Percentiles rank a stretch among this genome's conserved stretches.
phyloP scores from a whole-genome alignment of 2,888 invertebrate genomes.

The Serrognathus titanus region DNA sequence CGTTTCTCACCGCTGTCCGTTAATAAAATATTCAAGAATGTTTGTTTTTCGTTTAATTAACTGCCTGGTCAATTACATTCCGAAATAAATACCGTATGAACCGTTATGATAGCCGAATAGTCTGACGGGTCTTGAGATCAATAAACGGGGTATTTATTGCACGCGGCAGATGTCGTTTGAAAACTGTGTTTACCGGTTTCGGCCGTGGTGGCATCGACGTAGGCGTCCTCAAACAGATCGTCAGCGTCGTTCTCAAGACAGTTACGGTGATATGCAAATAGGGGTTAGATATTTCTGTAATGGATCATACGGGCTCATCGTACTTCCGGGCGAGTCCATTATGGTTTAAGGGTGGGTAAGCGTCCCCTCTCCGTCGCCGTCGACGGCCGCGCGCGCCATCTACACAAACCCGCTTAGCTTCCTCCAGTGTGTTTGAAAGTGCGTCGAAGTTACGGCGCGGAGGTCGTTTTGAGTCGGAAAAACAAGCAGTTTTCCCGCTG shows the following conservation, averaged over 20 bases:
- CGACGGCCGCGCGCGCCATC: neutral
- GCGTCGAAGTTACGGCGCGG: neutral
- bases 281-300: neutral
- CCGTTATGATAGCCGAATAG: constrained; percentile 3
- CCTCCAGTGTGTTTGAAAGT: constrained; percentile 1
- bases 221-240: too few species aligned
- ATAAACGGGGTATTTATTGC: too few species aligned
- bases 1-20: too few species aligned
- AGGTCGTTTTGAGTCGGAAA: neutral
- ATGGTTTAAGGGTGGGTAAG: neutral
- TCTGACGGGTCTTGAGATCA: neutral
- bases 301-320: constrained; percentile 1
- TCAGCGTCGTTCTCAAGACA: too few species aligned
- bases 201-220: too few species aligned
- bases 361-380: constrained; percentile 1
- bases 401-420: neutral
- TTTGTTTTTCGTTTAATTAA: too few species aligned
- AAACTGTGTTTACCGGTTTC: too few species aligned
- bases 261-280: too few species aligned
- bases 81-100: neutral
- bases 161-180: too few species aligned
- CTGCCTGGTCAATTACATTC: too few species aligned
- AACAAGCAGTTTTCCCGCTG: too few species aligned
- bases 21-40: too few species aligned
- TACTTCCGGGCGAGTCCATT: constrained; percentile 21